Evolutionary conservation across 2,888 invertebrate species (phyloP), one percentile per base, ranked within the genome.

Genomic region (Allygus modestus): DNA sequence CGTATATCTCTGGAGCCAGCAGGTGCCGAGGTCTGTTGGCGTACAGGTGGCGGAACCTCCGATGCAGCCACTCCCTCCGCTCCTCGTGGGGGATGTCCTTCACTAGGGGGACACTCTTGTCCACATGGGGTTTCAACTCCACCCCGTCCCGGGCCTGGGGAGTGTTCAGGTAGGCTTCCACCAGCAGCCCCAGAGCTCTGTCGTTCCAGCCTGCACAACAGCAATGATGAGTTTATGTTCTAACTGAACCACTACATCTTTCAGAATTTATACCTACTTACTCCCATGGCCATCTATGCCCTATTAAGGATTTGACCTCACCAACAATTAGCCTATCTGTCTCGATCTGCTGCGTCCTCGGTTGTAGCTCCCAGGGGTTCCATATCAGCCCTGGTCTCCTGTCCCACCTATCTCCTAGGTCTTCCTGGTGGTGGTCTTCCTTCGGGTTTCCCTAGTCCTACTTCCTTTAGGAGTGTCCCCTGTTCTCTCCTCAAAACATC

Each of bases 71-170:
- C 84, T 90, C 90, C 46, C 96, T 92, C 88, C 92, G 93, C 23
- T 87, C 87, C 28, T 95, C 94, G 73, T 96, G 93, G 88, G 92
- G 91, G 89, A 96, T 95, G 89, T 96, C 94, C 17, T 96, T 94
- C 33, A 94, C 90, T 5, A 92, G 87, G 87, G 93, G 92, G 58
- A 92, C 91, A 82, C 92, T 91, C 51, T 93, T 91, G 37, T 93
- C 92, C 82, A 97, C 91, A 90, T 95, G 96, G 0, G 97, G 97
- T 85, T 94, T 94, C 91, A 97, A 91, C 82, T 95, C 92, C 4
- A 93, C 89, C 61, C 92, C 91, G 1, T 92, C 91, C 82, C 94
- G 91, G 86, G 93, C 91, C 88, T 92, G 91, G 0, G 97, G 96
- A 11, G 89, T 89, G 90, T 96, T 96, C 9, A 93, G 89, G 88